Percentiles rank a stretch among this genome's conserved stretches.
Evolutionary conservation across 2,113 vertebrate species (phyloP).

Genomic region (Xiphias gladius): DNA sequence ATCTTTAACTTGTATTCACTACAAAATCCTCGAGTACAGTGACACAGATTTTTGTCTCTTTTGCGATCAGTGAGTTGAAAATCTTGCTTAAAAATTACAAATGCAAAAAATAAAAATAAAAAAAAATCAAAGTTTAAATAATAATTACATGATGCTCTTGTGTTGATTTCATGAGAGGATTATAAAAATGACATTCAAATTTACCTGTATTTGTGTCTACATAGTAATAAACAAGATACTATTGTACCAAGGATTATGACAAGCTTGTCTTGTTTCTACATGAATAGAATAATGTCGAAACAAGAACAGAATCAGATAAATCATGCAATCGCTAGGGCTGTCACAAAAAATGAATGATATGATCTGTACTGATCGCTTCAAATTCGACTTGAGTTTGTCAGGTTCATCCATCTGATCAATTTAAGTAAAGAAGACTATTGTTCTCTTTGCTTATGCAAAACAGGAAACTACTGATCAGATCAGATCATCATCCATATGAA

Average conservation of each 20-base stretch:
- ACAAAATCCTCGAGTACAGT: background rate
- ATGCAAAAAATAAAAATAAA: background rate
- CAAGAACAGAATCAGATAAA: background rate
- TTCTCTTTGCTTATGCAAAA: background rate
- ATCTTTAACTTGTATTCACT: background rate
- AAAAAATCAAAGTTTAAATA: background rate
- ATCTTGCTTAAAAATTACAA: background rate
- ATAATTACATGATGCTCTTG: background rate
- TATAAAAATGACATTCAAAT: background rate
- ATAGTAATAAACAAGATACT: background rate
- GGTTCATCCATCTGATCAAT: background rate
- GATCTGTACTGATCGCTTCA: background rate
- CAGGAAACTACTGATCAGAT: background rate
- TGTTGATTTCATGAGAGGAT: background rate
- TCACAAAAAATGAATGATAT: background rate
- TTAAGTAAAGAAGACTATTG: background rate
- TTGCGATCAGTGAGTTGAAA: background rate
- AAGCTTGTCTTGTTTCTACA: background rate
- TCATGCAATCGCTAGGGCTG: background rate
- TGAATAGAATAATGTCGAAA: background rate
- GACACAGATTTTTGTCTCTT: background rate
- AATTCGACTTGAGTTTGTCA: background rate
- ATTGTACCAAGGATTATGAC: background rate
- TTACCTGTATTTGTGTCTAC: background rate
- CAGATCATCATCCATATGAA: background rate